Conservation (phyloP, 2,113 vertebrate genomes). For the Syngnathus scovelli region DNA sequence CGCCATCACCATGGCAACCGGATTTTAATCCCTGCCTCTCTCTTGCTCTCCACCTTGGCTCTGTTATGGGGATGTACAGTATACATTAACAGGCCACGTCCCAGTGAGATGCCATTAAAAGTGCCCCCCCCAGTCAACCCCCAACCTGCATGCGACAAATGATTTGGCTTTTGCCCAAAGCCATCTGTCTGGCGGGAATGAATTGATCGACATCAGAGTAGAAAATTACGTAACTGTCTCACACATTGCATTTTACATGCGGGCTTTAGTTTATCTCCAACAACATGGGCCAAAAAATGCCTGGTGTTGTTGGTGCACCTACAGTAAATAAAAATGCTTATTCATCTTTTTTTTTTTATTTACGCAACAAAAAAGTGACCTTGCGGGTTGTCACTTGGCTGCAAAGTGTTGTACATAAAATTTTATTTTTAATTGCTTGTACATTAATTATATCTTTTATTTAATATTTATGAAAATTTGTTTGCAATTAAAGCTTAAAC, state of each 20-base stretch:
- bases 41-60: slow-evolving; percentile 4
- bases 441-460: too few relatives aligned
- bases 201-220: neutral
- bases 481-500: too few relatives aligned
- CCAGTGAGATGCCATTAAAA: neutral
- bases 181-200: slow-evolving; percentile 18
- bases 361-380: too few relatives aligned
- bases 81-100: neutral
- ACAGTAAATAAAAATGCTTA: slow-evolving; percentile 5
- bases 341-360: too few relatives aligned
- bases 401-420: too few relatives aligned
- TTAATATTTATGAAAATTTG: too few relatives aligned
- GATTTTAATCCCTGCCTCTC: slow-evolving; percentile 6
- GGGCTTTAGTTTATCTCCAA: too few relatives aligned
- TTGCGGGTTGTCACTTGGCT: too few relatives aligned
- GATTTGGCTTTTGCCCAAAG: slow-evolving; percentile 23
- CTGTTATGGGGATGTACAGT: slow-evolving; percentile 6
- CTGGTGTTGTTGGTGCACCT: too few relatives aligned
- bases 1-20: slow-evolving; percentile 56
- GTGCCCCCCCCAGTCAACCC: neutral
- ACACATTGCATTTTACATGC: neutral
- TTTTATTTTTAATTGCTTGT: too few relatives aligned
- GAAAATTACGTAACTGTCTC: neutral
- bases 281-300: too few relatives aligned
- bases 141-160: slow-evolving; percentile 6